Evolutionary conservation across 2,888 invertebrate species (phyloP).

Genomic region (Caenorhabditis parvicauda): DNA sequence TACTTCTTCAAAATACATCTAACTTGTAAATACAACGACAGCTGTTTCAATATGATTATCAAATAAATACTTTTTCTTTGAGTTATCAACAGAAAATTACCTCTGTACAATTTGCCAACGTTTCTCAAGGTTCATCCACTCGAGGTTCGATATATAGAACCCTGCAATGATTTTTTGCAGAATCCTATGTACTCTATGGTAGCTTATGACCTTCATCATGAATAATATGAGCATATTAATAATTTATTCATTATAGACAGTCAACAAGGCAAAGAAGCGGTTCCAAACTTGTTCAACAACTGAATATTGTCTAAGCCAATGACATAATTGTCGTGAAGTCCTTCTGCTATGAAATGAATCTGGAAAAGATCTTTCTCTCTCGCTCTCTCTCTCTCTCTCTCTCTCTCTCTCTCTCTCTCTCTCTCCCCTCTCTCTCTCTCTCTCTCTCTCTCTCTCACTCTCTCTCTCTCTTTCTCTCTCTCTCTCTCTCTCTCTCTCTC

Average conservation of each 20-base stretch:
- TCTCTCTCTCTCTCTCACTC: conserved; percentile 14
- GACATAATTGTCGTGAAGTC: conserved; percentile 50
- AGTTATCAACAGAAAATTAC: no score
- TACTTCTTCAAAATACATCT: no score
- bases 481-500: not conserved
- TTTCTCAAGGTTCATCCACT: no score
- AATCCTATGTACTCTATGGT: no score
- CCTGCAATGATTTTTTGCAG: no score
- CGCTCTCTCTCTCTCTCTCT: not conserved
- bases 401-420: conserved; percentile 32
- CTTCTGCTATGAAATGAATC: conserved; percentile 56
- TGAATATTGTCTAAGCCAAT: conserved; percentile 57
- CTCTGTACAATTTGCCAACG: no score
- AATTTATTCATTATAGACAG: not conserved
- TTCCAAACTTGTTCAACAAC: conserved; percentile 40
- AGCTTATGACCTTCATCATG: no score
- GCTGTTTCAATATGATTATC: no score
- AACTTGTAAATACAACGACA: no score
- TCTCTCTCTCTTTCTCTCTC: conserved; percentile 39
- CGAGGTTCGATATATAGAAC: no score
- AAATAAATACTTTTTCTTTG: no score
- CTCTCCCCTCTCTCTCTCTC: conserved; percentile 8
- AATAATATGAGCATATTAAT: no score
- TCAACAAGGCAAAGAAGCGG: conserved; percentile 24
- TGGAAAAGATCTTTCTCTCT: conserved; percentile 13